phyloP scores from a whole-genome alignment of 1,140 invertebrate genomes.

The Aphis gossypii region DNA sequence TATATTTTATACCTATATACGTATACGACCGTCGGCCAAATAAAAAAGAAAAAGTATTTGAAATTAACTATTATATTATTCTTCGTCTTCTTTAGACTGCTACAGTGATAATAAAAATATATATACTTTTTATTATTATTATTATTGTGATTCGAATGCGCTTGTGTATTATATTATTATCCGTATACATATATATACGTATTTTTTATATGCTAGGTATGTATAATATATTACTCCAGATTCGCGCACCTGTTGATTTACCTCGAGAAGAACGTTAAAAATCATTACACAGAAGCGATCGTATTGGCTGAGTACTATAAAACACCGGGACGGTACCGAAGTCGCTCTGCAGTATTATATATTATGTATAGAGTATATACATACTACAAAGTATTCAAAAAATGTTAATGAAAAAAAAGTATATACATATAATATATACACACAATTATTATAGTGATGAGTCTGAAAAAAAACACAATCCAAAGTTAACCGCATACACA shows the following conservation, averaged over 20 bases:
- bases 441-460: not conserved
- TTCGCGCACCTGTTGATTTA: conserved; percentile 1
- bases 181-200: not conserved
- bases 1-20: not conserved
- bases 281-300: not conserved
- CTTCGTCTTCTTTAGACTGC: conserved; percentile 16
- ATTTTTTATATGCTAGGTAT: not conserved
- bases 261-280: not conserved
- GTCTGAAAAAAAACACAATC: not conserved
- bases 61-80: conserved; percentile 46
- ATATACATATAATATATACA: conserved; percentile 18
- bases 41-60: conserved; percentile 32
- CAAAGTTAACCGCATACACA: conserved; percentile 42
- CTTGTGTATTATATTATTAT: not conserved
- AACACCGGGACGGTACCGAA: not conserved
- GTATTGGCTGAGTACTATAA: not conserved
- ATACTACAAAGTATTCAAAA: conserved; percentile 9
- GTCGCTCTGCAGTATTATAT: not conserved
- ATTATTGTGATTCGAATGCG: not conserved
- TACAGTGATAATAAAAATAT: conserved; percentile 5
- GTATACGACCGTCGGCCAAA: conserved; percentile 13
- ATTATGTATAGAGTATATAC: not conserved
- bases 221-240: not conserved
- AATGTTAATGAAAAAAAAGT: conserved; percentile 38
- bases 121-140: not conserved